phyloP scores from a whole-genome alignment of 2,888 invertebrate species.

The Napeogenes inachia region DNA sequence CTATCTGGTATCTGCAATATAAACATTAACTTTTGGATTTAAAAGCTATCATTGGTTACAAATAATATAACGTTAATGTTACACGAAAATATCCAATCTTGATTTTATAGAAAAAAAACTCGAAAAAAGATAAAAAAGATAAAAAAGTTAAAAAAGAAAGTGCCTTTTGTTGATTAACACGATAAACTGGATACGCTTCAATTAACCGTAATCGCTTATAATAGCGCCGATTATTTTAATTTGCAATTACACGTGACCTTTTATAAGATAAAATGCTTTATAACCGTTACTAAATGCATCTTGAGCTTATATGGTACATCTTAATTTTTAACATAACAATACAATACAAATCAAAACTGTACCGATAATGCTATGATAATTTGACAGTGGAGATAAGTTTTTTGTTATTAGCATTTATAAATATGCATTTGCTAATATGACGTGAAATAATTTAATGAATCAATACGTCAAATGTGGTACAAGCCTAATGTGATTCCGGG shows the following conservation, averaged over 20 bases:
- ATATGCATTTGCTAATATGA: constrained; percentile 6
- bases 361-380: neutral
- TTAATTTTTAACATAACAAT: neutral
- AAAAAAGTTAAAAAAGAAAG: neutral
- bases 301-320: constrained; percentile 18
- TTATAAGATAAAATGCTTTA: constrained; percentile 36
- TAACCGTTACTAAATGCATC: constrained; percentile 24
- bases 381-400: constrained; percentile 1
- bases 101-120: neutral
- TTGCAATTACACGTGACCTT: constrained; percentile 47
- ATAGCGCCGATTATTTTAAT: constrained; percentile 40
- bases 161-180: constrained; percentile 8
- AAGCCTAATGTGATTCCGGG: constrained; percentile 26
- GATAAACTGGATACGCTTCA: constrained; percentile 21
- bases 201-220: constrained; percentile 27
- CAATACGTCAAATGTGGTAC: constrained; percentile 27
- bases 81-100: too few relatives aligned
- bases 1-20: too few relatives aligned
- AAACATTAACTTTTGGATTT: too few relatives aligned
- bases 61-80: too few relatives aligned
- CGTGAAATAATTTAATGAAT: constrained; percentile 23
- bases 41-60: too few relatives aligned
- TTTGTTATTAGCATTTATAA: constrained; percentile 4
- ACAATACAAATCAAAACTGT: neutral
- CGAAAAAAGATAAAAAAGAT: neutral